These are phyloP conservation scores for Brachyptera putata DNA, from an alignment of 2,888 invertebrate genomes.

Conservation along the genomic window DNA sequence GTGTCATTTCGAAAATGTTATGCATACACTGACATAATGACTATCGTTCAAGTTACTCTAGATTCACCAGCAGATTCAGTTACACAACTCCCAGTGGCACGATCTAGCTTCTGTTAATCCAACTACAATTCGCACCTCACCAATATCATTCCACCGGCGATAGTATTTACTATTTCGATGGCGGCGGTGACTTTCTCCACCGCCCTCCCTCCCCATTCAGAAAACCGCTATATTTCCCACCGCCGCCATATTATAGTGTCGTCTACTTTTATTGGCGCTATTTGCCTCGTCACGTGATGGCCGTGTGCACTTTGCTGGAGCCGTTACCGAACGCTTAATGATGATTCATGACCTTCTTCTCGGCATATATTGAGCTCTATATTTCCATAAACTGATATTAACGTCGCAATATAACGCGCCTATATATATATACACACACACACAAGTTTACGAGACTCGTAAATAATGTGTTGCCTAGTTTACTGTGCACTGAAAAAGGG, in stretches of 20 bases:
- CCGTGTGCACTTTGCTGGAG: conserved; percentile 17
- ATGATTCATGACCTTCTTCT: conserved; percentile 42
- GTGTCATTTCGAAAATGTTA: no score
- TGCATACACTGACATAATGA: no score
- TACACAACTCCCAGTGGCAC: no score
- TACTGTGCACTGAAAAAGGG: conserved; percentile 5
- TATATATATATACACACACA: conserved; percentile 24
- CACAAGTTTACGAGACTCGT: conserved; percentile 28
- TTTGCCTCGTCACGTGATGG: conserved; percentile 23
- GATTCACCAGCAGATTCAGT: no score
- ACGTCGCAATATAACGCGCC: conserved; percentile 50
- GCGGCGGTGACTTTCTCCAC: no score
- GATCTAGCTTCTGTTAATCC: no score
- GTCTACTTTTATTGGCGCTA: conserved; percentile 27
- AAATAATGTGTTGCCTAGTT: conserved; percentile 26
- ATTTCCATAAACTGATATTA: conserved; percentile 57
- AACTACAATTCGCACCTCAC: no score
- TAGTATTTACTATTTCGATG: no score
- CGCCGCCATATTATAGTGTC: conserved; percentile 17
- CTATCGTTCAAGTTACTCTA: no score
- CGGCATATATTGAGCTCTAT: conserved; percentile 54
- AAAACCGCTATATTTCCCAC: no score
- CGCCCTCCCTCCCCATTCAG: no score
- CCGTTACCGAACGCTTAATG: conserved; percentile 45
- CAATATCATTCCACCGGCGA: no score